Percentiles rank a stretch among this genome's conserved stretches.
Conservation (phyloP, 2,888 invertebrate genomes). For the Elmis aenea region DNA sequence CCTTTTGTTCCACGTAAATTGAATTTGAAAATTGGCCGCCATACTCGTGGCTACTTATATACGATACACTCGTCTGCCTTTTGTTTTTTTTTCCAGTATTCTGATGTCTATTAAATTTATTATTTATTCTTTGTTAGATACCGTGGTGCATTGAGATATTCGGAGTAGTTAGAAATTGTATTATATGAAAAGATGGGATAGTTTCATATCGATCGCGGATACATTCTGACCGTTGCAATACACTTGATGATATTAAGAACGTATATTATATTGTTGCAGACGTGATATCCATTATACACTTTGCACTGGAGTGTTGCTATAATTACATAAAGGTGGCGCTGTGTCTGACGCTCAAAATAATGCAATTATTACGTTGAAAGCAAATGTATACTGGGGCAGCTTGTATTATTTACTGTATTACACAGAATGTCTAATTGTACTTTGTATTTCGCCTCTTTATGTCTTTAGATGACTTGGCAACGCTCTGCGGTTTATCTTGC, state of each 20-base stretch:
- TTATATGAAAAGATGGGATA: too few relatives aligned
- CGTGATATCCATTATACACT: slow-evolving; percentile 31
- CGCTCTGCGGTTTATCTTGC: too few relatives aligned
- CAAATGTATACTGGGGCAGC: slow-evolving; percentile 6
- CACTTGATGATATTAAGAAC: slow-evolving; percentile 20
- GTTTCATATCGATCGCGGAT: too few relatives aligned
- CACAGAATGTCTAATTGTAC: too few relatives aligned
- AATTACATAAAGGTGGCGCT: slow-evolving; percentile 34
- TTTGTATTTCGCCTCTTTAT: too few relatives aligned
- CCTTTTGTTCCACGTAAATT: slow-evolving; percentile 46
- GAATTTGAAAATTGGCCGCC: slow-evolving; percentile 47
- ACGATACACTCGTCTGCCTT: slow-evolving; percentile 10
- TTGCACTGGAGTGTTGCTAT: slow-evolving; percentile 31
- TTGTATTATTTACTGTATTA: too few relatives aligned
- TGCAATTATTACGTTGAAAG: slow-evolving; percentile 28
- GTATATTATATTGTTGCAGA: slow-evolving; percentile 29
- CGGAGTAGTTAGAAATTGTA: too few relatives aligned
- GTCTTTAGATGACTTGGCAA: too few relatives aligned
- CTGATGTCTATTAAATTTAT: too few relatives aligned
- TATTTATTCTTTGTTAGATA: too few relatives aligned
- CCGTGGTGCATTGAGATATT: too few relatives aligned
- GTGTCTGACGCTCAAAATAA: slow-evolving; percentile 29
- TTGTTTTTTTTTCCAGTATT: too few relatives aligned
- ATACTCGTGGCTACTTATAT: slow-evolving; percentile 33
- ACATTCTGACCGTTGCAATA: slow-evolving; percentile 16